These are phyloP conservation scores for Chloroclysta siterata DNA, from an alignment of 2,888 invertebrate species.

Conservation along the genomic window DNA sequence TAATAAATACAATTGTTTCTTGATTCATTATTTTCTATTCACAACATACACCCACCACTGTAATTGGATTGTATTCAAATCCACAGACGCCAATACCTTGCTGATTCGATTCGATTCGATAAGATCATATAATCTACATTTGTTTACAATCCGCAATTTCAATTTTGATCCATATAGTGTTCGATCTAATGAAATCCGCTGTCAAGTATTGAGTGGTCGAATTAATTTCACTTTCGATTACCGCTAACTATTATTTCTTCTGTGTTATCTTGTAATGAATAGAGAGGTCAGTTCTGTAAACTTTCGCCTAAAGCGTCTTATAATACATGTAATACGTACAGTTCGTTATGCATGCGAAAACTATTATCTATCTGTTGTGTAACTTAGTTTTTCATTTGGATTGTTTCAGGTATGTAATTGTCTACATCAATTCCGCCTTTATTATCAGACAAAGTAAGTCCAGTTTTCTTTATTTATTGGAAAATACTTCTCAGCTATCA, in stretches of 20 bases:
- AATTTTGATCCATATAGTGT: slow-evolving; percentile 35
- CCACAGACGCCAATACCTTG: slow-evolving; percentile 21
- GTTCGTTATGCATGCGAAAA: slow-evolving; percentile 50
- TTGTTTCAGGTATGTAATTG: slow-evolving; percentile 67
- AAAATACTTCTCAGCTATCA: too few relatives aligned
- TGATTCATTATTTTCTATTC: slow-evolving; percentile 2
- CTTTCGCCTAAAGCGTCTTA: slow-evolving; percentile 72
- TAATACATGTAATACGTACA: slow-evolving; percentile 57
- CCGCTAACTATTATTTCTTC: slow-evolving; percentile 26
- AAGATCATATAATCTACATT: slow-evolving; percentile 30
- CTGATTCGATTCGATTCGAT: slow-evolving; percentile 37
- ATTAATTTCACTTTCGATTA: slow-evolving; percentile 82
- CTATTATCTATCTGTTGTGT: slow-evolving; percentile 40
- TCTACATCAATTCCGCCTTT: slow-evolving; percentile 6
- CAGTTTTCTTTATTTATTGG: not conserved
- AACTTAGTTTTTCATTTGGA: slow-evolving; percentile 48
- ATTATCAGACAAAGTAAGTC: slow-evolving; percentile 5
- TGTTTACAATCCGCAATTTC: slow-evolving; percentile 34
- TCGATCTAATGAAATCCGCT: slow-evolving; percentile 58
- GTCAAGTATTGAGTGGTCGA: slow-evolving; percentile 65
- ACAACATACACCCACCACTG: slow-evolving; percentile 9
- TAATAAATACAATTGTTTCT: not conserved
- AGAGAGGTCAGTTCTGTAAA: slow-evolving; percentile 72
- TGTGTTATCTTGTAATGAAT: slow-evolving; percentile 66
- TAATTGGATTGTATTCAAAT: slow-evolving; percentile 24